Evolutionary conservation across 2,113 vertebrate species (phyloP).

Genomic region (Cryptotis parvus): DNA sequence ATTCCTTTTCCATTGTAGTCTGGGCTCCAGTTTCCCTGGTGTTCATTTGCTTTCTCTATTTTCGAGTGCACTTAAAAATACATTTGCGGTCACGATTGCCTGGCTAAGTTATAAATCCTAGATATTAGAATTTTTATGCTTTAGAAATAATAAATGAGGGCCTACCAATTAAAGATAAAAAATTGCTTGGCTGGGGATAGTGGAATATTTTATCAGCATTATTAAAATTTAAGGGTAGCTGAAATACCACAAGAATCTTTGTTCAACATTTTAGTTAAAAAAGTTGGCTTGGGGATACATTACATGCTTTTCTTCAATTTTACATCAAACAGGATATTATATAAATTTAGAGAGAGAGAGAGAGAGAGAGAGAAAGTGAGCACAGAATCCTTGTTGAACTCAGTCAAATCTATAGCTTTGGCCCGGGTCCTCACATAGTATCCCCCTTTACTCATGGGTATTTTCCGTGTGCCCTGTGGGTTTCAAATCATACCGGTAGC

Average conservation of each 20-base stretch:
- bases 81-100: constrained; percentile 76
- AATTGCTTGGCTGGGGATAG: constrained; percentile 76
- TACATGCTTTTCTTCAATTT: constrained; percentile 72
- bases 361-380: not conserved
- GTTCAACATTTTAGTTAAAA: constrained; percentile 76
- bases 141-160: constrained; percentile 84
- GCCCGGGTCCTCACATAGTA: no score
- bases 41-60: constrained; percentile 66
- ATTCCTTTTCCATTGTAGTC: constrained; percentile 52
- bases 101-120: constrained; percentile 82
- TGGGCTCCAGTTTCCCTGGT: constrained; percentile 63
- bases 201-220: constrained; percentile 82
- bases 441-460: not conserved
- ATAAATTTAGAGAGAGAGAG: constrained; percentile 24
- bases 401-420: constrained; percentile 1
- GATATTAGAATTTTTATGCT: constrained; percentile 84
- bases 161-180: constrained; percentile 85
- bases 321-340: constrained; percentile 71
- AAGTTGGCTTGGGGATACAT: constrained; percentile 76
- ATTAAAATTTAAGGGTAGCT: constrained; percentile 82
- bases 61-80: constrained; percentile 77
- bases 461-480: not conserved
- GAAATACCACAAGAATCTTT: constrained; percentile 81
- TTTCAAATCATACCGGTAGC: not conserved
- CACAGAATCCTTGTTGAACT: constrained; percentile 24